Base-by-base conservation (phyloP, 2,888 invertebrate species). In the Graphium colonna region DNA sequence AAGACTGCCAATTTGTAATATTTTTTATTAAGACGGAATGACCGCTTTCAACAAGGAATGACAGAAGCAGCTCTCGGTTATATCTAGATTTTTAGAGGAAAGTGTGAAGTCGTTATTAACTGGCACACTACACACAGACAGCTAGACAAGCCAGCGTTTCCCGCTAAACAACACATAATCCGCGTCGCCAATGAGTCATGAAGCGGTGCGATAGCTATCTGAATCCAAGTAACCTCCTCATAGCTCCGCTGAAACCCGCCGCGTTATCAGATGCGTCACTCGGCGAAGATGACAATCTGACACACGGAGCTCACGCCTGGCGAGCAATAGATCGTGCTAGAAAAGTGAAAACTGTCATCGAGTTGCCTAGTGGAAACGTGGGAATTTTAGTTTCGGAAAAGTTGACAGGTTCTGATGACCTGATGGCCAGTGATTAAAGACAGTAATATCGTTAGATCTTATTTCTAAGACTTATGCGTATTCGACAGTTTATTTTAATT, bases 231-330 rank as follows among this genome's bases (percentile, higher is more conserved):
- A 62, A 63, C 59, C 60, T 59, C 58, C 55, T 51, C 55, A 55
- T 55, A 55, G 51, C 47, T 55, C 46, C 51, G 52, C 56, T 54
- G 57, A 51, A 58, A 56, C 58, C 60, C 51, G 57, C 58, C 49
- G 51, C 47, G 55, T 60, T 60, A 63, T 63, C 63, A 57, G 63
- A 63, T 63, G 59, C 45, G 59, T 60, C 61, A 60, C 58, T 60
- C 59, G 62, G 57, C 57, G 59, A 52, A 53, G 52, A 38, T 47
- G 46, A 43, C 33, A 44, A 28, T 49, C 50, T 3, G 53, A 60
- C 58, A 61, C 47, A 61, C 59, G 7, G 55, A 10, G n/a, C n/a
- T n/a, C n/a, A n/a, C n/a, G n/a, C n/a, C n/a, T n/a, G n/a, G n/a
- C n/a, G n/a, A n/a, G n/a, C n/a, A n/a, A n/a, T n/a, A n/a, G n/a